Evolutionary conservation across 2,888 invertebrate genomes (phyloP).

Genomic region (Coronaproctus castanopsis): DNA sequence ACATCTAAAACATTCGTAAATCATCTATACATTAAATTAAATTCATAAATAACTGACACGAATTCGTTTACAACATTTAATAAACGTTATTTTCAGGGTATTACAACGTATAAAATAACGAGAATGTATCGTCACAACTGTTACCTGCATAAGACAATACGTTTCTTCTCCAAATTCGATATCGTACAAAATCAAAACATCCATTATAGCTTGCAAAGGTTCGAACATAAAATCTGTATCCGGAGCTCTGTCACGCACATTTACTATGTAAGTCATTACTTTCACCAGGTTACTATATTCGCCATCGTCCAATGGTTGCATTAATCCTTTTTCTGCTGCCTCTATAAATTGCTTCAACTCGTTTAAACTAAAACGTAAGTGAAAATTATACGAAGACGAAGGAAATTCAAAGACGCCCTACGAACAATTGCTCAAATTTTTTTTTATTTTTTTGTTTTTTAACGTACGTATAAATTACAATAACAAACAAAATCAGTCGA

Average conservation of each 20-base stretch:
- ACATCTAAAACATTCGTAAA: too few relatives aligned
- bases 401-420: background rate
- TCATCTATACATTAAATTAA: too few relatives aligned
- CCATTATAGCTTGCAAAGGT: constrained; percentile 66
- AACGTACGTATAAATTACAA: too few relatives aligned
- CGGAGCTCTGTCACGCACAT: constrained; percentile 53
- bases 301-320: constrained; percentile 52
- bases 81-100: too few relatives aligned
- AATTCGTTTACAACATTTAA: too few relatives aligned
- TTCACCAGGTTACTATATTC: constrained; percentile 66
- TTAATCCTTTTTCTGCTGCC: constrained; percentile 49
- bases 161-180: constrained; percentile 65
- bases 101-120: too few relatives aligned
- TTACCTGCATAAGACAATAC: constrained; percentile 46
- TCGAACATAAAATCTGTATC: constrained; percentile 77
- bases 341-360: constrained; percentile 58
- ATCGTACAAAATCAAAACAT: constrained; percentile 62
- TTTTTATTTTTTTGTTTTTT: background rate
- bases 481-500: background rate
- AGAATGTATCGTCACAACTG: too few relatives aligned
- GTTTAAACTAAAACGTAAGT: constrained; percentile 35
- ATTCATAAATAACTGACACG: too few relatives aligned
- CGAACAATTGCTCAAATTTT: too few relatives aligned
- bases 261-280: constrained; percentile 61
- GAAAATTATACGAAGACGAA: constrained; percentile 5